phyloP scores from a whole-genome alignment of 2,888 invertebrate genomes.

The Atethmia centrago region DNA sequence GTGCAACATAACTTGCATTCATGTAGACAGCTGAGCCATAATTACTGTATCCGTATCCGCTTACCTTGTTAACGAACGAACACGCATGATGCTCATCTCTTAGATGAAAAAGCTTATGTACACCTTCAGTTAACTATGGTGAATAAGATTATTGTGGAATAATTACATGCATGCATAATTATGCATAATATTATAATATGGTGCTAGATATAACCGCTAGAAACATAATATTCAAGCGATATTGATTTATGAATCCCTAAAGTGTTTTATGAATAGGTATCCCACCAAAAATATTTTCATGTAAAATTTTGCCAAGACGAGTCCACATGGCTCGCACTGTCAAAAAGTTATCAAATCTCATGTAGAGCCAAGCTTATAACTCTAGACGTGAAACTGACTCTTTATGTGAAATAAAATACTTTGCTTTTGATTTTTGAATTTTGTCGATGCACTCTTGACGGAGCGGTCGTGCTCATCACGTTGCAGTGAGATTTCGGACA shows the following conservation, averaged over 20 bases:
- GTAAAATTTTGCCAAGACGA: too few relatives aligned
- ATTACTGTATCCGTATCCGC: background rate
- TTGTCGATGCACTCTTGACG: too few relatives aligned
- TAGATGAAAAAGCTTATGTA: background rate
- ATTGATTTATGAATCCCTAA: slow-evolving; percentile 5
- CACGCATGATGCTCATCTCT: background rate
- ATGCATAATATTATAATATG: background rate
- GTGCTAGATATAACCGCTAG: background rate
- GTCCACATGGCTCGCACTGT: too few relatives aligned
- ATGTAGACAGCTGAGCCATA: background rate
- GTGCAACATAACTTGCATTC: background rate
- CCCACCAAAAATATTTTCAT: too few relatives aligned
- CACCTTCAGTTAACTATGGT: background rate
- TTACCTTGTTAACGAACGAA: background rate
- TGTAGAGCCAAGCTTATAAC: too few relatives aligned
- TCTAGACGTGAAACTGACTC: too few relatives aligned
- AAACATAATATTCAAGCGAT: background rate
- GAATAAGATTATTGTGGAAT: slow-evolving; percentile 9
- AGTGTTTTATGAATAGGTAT: slow-evolving; percentile 1
- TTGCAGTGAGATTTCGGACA: too few relatives aligned
- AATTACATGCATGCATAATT: background rate
- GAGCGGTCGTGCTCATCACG: too few relatives aligned
- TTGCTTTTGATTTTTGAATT: too few relatives aligned
- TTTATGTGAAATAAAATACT: too few relatives aligned
- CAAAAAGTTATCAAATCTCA: too few relatives aligned